These are phyloP conservation scores for Verasper variegatus DNA, from an alignment of 2,113 vertebrate species.

Conservation along the genomic window DNA sequence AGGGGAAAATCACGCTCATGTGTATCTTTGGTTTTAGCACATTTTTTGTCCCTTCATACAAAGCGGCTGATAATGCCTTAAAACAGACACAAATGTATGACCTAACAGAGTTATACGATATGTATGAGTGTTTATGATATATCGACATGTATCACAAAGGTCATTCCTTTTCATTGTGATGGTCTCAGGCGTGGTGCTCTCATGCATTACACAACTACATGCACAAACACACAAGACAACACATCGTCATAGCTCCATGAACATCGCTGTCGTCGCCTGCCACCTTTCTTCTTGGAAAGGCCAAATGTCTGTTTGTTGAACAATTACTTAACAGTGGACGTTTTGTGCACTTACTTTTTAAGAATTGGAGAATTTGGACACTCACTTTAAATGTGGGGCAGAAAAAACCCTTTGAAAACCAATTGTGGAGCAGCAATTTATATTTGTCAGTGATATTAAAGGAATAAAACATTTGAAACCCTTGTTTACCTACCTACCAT, in stretches of 20 bases:
- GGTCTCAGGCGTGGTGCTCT: slow-evolving; percentile 75
- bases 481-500: slow-evolving; percentile 73
- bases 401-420: slow-evolving; percentile 48
- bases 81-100: slow-evolving; percentile 69
- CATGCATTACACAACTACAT: slow-evolving; percentile 50
- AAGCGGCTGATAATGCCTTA: slow-evolving; percentile 77
- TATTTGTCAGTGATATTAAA: slow-evolving; percentile 81
- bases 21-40: slow-evolving; percentile 61
- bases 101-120: slow-evolving; percentile 33
- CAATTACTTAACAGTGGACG: slow-evolving; percentile 66
- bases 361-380: slow-evolving; percentile 73
- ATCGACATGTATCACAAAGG: slow-evolving; percentile 60
- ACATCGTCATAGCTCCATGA: slow-evolving; percentile 46
- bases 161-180: slow-evolving; percentile 76
- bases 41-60: slow-evolving; percentile 50
- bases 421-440: slow-evolving; percentile 77
- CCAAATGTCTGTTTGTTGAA: slow-evolving; percentile 69
- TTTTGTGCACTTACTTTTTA: slow-evolving; percentile 83
- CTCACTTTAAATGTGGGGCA: slow-evolving; percentile 62
- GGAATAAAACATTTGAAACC: slow-evolving; percentile 79
- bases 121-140: slow-evolving; percentile 35
- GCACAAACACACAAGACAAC: slow-evolving; percentile 53
- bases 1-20: slow-evolving; percentile 47
- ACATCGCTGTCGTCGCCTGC: slow-evolving; percentile 54
- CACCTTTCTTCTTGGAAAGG: slow-evolving; percentile 70